Evolutionary conservation across 2,888 invertebrate species (phyloP).

Genomic region (Orthosia cruda): DNA sequence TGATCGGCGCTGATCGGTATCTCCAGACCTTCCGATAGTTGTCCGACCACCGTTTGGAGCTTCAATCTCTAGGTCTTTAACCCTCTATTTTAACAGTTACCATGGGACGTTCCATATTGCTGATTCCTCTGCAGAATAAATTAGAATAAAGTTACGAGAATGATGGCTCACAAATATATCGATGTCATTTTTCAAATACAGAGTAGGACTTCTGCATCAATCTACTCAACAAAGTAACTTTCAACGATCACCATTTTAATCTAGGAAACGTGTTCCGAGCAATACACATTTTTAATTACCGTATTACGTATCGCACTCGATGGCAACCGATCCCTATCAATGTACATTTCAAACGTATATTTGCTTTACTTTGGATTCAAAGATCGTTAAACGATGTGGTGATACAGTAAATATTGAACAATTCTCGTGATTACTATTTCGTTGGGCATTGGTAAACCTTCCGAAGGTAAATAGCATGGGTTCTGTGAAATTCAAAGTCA

Average conservation of each 20-base stretch:
- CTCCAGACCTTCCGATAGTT: too few relatives aligned
- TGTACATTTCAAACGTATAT: constrained; percentile 32
- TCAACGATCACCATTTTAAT: too few relatives aligned
- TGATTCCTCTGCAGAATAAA: too few relatives aligned
- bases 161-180: background rate
- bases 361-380: constrained; percentile 17
- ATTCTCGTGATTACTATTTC: constrained; percentile 40
- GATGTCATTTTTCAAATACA: background rate
- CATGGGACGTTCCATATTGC: too few relatives aligned
- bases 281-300: constrained; percentile 68
- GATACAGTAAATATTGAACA: constrained; percentile 48
- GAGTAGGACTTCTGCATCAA: too few relatives aligned
- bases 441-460: constrained; percentile 24
- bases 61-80: too few relatives aligned
- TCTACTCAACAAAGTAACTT: too few relatives aligned
- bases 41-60: too few relatives aligned
- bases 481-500: constrained; percentile 22
- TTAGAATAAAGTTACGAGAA: too few relatives aligned
- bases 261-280: too few relatives aligned
- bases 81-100: too few relatives aligned
- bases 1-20: too few relatives aligned
- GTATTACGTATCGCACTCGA: constrained; percentile 59
- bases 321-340: constrained; percentile 47
- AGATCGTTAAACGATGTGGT: constrained; percentile 23
- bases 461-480: constrained; percentile 21